Evolutionary conservation across 2,797 vertebrate species (phyloP).

Genomic region (Danio tinwini): DNA sequence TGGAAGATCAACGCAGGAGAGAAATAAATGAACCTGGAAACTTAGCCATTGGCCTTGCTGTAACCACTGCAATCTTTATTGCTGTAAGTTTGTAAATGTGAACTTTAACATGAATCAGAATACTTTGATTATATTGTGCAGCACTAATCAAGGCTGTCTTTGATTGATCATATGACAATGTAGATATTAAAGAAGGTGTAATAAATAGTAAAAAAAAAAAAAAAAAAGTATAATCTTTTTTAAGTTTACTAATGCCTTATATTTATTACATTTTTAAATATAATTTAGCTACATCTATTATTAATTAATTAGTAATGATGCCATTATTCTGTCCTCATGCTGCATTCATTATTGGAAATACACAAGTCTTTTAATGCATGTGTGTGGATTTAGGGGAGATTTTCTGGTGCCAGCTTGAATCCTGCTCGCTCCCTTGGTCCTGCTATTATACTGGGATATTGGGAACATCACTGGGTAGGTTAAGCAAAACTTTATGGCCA

Average conservation of each 20-base stretch:
- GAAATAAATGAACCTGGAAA: constrained; percentile 77
- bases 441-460: constrained; percentile 81
- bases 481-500: background rate
- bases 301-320: background rate
- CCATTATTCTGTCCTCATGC: background rate
- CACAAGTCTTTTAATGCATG: constrained; percentile 62
- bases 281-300: background rate
- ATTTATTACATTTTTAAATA: too few relatives aligned
- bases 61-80: constrained; percentile 78
- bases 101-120: too few relatives aligned
- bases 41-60: constrained; percentile 82
- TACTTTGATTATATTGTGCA: too few relatives aligned
- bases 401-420: constrained; percentile 87
- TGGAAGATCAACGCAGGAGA: constrained; percentile 70
- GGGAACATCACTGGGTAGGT: constrained; percentile 88
- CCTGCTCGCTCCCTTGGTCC: constrained; percentile 83
- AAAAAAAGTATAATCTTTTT: too few relatives aligned
- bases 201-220: too few relatives aligned
- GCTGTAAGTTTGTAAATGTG: constrained; percentile 72
- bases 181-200: too few relatives aligned
- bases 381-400: constrained; percentile 70
- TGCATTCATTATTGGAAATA: background rate
- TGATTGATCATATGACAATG: background rate
- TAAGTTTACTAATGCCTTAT: too few relatives aligned
- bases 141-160: too few relatives aligned